Percentiles rank a stretch among this genome's conserved stretches.
Conservation (phyloP, 2,888 invertebrate genomes). For the Eristalis arbustorum region DNA sequence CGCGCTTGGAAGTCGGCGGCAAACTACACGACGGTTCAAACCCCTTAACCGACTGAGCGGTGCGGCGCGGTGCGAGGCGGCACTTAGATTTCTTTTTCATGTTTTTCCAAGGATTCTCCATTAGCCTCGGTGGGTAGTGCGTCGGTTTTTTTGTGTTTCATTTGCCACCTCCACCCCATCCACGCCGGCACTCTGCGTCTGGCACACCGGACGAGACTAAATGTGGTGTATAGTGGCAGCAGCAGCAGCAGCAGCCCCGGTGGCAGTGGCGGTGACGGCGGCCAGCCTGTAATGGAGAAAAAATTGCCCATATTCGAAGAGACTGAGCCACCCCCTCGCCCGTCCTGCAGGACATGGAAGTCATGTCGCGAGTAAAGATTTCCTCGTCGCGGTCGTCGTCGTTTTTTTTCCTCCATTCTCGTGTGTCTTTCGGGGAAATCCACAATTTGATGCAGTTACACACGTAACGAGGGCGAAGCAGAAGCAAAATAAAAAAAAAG, state of each 20-base stretch:
- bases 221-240: neutral
- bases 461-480: constrained; percentile 15
- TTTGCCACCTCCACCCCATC: constrained; percentile 43
- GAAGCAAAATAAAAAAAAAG: constrained; percentile 61
- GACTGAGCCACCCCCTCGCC: neutral
- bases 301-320: constrained; percentile 63
- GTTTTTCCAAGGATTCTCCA: constrained; percentile 64
- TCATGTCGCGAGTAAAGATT: constrained; percentile 53
- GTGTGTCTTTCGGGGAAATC: constrained; percentile 53
- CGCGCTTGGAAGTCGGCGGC: constrained; percentile 28
- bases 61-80: neutral
- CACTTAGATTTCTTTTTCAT: constrained; percentile 60
- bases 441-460: constrained; percentile 70
- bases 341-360: constrained; percentile 55
- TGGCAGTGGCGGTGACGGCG: neutral
- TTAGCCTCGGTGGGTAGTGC: constrained; percentile 30
- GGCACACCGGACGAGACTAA: neutral
- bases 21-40: neutral
- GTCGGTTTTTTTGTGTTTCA: constrained; percentile 45
- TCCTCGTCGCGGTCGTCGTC: neutral
- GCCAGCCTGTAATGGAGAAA: constrained; percentile 52
- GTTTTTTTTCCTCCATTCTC: neutral
- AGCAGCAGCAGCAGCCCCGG: neutral
- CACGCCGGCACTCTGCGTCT: neutral
- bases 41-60: neutral